phyloP scores from a whole-genome alignment of 2,113 vertebrate species.

The Atherinomorus stipes region DNA sequence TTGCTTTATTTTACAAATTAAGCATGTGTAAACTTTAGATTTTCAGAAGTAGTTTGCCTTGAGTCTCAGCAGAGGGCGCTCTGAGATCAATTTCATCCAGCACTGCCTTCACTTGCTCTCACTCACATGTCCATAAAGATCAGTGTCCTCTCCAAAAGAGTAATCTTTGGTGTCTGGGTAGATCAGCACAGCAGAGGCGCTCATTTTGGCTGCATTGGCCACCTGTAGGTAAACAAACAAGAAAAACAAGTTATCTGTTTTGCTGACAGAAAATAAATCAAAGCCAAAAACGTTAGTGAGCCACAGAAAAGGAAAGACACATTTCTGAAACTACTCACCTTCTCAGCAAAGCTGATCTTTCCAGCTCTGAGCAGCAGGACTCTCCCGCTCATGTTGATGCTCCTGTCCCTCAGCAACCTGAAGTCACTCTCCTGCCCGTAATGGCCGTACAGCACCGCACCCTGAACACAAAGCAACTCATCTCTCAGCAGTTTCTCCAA shows the following conservation, averaged over 20 bases:
- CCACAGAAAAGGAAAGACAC: background rate
- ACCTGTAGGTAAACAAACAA: slow-evolving; percentile 80
- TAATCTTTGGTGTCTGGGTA: slow-evolving; percentile 80
- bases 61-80: background rate
- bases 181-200: slow-evolving; percentile 90
- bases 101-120: background rate
- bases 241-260: background rate
- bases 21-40: too few species aligned
- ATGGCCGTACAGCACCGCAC: slow-evolving; percentile 83
- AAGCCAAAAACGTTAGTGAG: too few species aligned
- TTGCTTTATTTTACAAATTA: too few species aligned
- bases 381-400: slow-evolving; percentile 69
- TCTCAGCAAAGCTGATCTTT: slow-evolving; percentile 89
- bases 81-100: background rate
- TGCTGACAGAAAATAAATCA: too few species aligned
- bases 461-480: slow-evolving; percentile 76
- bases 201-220: slow-evolving; percentile 86
- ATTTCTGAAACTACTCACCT: slow-evolving; percentile 80
- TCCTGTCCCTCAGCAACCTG: slow-evolving; percentile 33
- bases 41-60: too few species aligned
- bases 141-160: background rate
- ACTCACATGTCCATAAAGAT: slow-evolving; percentile 93
- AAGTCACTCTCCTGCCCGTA: slow-evolving; percentile 88
- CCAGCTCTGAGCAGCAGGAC: slow-evolving; percentile 89
- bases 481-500: background rate